Evolutionary conservation across 64 coral and sea anemone genomes (phyloP).

Genomic region (Hydrozoanthus tunicans): DNA sequence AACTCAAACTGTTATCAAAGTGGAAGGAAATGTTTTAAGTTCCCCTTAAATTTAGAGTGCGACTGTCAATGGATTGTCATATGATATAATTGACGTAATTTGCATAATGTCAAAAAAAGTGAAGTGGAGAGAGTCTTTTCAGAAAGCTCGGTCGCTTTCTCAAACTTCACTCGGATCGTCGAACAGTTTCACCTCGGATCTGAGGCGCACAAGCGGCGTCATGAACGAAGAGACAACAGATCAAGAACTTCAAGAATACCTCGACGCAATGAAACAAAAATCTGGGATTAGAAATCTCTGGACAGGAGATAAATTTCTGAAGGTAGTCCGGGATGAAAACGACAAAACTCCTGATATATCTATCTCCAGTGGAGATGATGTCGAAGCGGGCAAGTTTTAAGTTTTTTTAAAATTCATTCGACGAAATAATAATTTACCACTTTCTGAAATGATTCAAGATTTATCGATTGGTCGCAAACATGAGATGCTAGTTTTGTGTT

Average conservation of each 20-base stretch:
- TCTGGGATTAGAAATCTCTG: conserved; percentile 52
- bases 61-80: background rate
- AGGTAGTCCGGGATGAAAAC: conserved; percentile 29
- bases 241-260: conserved; percentile 65
- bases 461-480: too few species aligned
- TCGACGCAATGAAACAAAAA: conserved; percentile 31
- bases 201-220: conserved; percentile 56
- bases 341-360: conserved; percentile 55
- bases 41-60: background rate
- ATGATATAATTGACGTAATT: background rate
- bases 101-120: conserved; percentile 65
- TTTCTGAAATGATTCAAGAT: too few species aligned
- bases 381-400: background rate
- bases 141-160: conserved; percentile 76
- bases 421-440: too few species aligned
- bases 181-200: conserved; percentile 3
- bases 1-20: background rate
- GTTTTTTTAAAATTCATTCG: too few species aligned
- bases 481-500: too few species aligned
- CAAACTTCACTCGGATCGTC: conserved; percentile 53
- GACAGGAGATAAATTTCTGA: conserved; percentile 53
- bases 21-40: too few species aligned
- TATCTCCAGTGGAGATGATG: conserved; percentile 15
- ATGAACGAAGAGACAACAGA: conserved; percentile 75
- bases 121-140: conserved; percentile 75